Base-by-base conservation (phyloP, 2,888 invertebrate genomes). In the Ptychoptera contaminata region DNA sequence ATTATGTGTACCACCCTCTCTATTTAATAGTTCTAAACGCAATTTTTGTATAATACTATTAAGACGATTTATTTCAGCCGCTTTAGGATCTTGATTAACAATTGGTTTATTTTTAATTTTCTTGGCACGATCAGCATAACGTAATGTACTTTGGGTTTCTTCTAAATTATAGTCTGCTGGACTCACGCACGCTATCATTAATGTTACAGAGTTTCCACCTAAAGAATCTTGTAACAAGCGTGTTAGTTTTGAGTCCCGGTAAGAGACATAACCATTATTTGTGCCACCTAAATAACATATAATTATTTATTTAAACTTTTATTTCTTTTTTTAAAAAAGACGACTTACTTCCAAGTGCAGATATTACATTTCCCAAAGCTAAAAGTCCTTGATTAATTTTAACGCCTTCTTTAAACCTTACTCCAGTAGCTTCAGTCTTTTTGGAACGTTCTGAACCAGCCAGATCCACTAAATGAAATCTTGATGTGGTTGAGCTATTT, bases 151-250 rank as follows among this genome's bases (percentile, higher is more conserved):
- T 1, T 92, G 59, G 0, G 91, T 90, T 68, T 94, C 93, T 49
- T 88, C 86, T 42, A 86, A 63, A 59, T 84, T 84, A 51, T 83
- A 84, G 59, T 84, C 84, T 0, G 94, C 92, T 0, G 94, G 94
- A 58, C 91, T 91, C 0, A 93, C 79, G 61, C 94, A 96, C 0
- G 94, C 94, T 46, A 96, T 83, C 93, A 94, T 93, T n/a, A 94
- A 60, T 0, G 94, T 94, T 30, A 90, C 75, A 0, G 91, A 91
- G 59, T 93, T 94, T 1, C 94, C 94, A 12, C 94, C 94, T 7
- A 94, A 70, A 6, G 92, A 92, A 70, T 93, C 93, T 72, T 94
- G 93, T 40, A 96, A 66, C 8, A 96, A 64, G 46, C 94, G 71
- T 0, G 96, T 96, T 1, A 96, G 69, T 60, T 91, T 93, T 47